Base-by-base conservation (phyloP, 2,797 vertebrate species). In the Esox lucius region DNA sequence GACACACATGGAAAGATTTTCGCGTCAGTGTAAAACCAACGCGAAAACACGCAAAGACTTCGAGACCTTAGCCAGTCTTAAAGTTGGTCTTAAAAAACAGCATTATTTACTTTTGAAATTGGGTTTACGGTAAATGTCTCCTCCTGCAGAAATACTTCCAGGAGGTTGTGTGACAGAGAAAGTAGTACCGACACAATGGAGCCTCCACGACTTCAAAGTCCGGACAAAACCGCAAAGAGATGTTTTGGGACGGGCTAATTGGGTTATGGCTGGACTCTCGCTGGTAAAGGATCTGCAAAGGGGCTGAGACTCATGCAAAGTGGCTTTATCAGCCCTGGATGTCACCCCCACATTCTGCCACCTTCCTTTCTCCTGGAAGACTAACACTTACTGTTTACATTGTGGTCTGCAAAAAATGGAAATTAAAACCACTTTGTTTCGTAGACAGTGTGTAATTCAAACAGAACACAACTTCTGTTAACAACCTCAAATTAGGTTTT, bases 291-390 rank as follows among this genome's bases (percentile, higher is more conserved):
- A 85, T 84, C 75, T 72, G 75, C 64, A 33, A n/a, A 11, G 46
- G 80, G 64, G 72, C 76, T 13, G 49, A 81, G 66, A 68, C 74
- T 86, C 82, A 80, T 35, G 71, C 83, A 78, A 84, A 82, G 75
- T 70, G 73, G 68, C 79, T 31, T 28, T 49, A 70, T 68, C 68
- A 70, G 68, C 17, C 42, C 42, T 13, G 12, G 42, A 46, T 46
- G 42, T 2, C 6, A 46, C 42, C 42, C 42, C 33, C 35, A 49
- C 17, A 64, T 56, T 17, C 51, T 7, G 56, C 33, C 77, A 83
- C 81, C 83, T 78, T 83, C 73, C 53, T 68, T 81, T 83, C 83
- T 72, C 78, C 70, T 26, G 72, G 68, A 77, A 84, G 71, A 78
- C 72, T 74, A 65, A 83, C 70, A 83, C 77, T 48, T 75, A 53